phyloP scores from a whole-genome alignment of 2,113 vertebrate genomes.

The Naja naja region DNA sequence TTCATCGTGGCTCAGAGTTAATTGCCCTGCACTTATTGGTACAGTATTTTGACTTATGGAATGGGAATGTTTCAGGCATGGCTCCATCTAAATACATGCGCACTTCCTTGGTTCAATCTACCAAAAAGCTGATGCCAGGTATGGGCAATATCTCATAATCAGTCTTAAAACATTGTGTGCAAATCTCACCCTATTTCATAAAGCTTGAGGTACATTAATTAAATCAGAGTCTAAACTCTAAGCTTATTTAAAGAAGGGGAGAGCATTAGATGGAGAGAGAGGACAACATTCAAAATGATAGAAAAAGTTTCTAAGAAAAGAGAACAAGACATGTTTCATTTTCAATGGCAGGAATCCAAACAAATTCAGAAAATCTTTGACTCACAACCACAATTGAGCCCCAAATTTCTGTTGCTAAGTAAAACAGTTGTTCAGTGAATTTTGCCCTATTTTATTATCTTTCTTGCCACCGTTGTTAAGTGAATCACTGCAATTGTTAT shows the following conservation, averaged over 20 bases:
- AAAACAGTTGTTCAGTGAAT: not conserved
- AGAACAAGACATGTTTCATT: not conserved
- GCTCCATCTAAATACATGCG: not conserved
- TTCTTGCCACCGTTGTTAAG: not conserved
- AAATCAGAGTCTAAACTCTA: not conserved
- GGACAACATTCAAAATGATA: not conserved
- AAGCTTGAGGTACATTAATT: not conserved
- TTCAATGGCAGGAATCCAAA: not conserved
- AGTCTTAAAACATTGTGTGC: not conserved
- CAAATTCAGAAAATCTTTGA: not conserved
- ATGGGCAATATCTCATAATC: not conserved
- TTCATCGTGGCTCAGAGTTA: not conserved
- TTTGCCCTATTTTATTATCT: not conserved
- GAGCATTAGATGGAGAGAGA: not conserved
- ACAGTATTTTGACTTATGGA: not conserved
- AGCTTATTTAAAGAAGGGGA: not conserved
- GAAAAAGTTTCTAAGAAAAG: not conserved
- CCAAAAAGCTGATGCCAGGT: not conserved
- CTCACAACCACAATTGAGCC: not conserved
- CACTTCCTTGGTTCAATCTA: not conserved
- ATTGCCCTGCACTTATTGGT: constrained; percentile 13
- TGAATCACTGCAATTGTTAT: not conserved
- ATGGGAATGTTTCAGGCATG: not conserved
- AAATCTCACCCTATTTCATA: not conserved
- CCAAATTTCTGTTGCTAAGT: not conserved